Conservation (phyloP, 2,888 invertebrate genomes). For the Andrena marginata region DNA sequence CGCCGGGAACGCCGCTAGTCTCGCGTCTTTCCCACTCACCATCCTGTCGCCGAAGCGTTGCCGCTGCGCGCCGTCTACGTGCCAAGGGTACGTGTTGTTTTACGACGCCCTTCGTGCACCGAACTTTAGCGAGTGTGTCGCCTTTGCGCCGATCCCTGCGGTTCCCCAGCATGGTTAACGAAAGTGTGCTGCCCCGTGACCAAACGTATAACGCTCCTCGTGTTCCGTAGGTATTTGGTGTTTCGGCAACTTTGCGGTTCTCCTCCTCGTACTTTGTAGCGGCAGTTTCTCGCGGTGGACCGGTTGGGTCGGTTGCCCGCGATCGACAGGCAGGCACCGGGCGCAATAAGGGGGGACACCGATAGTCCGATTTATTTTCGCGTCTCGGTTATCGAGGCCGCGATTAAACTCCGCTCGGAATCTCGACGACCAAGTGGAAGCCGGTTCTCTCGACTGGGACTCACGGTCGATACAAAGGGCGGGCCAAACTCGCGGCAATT, state of each 20-base stretch:
- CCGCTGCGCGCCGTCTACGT: background rate
- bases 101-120: background rate
- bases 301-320: background rate
- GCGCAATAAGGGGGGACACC: background rate
- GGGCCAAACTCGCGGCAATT: conserved; percentile 41
- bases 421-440: background rate
- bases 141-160: conserved; percentile 1
- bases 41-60: too few species aligned
- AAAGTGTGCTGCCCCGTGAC: background rate
- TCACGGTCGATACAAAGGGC: conserved; percentile 36
- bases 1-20: too few species aligned
- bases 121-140: background rate
- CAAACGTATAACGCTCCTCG: background rate
- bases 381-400: background rate
- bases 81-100: background rate
- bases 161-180: background rate
- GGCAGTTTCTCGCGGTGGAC: background rate
- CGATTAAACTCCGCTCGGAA: conserved; percentile 26
- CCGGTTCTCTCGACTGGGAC: background rate
- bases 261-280: background rate
- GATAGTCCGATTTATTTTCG: background rate
- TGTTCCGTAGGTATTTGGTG: background rate
- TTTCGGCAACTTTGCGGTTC: background rate
- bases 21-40: too few species aligned
- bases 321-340: background rate